phyloP scores from a whole-genome alignment of 2,113 vertebrate genomes.

The Proteles cristata region DNA sequence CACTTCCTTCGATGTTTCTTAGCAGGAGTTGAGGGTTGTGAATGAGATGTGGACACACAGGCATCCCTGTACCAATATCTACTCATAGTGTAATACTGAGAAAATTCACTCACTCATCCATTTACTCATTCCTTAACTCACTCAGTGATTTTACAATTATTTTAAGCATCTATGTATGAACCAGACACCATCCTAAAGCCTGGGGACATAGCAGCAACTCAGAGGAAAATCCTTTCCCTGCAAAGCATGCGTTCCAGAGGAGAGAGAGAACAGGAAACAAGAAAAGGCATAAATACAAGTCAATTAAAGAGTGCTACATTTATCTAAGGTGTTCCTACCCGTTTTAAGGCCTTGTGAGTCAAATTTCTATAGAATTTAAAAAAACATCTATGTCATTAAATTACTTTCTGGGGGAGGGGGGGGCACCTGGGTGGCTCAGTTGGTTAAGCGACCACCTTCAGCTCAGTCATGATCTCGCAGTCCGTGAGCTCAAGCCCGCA shows the following conservation, averaged over 20 bases:
- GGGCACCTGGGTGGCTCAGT: too few species aligned
- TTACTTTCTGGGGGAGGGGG: background rate
- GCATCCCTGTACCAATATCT: too few species aligned
- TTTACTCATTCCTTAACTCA: background rate
- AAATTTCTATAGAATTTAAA: background rate
- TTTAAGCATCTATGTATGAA: background rate
- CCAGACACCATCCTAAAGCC: background rate
- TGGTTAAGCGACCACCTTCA: too few species aligned
- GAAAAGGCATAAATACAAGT: background rate
- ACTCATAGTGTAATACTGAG: rapidly evolving
- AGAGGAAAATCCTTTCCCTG: background rate
- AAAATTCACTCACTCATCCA: background rate
- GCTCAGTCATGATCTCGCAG: too few species aligned
- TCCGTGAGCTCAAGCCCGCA: rapidly evolving
- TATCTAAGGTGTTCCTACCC: background rate
- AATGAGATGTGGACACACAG: background rate
- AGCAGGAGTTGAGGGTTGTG: background rate
- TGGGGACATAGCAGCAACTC: background rate
- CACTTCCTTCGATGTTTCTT: background rate
- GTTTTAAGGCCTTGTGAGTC: background rate
- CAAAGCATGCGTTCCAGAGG: background rate
- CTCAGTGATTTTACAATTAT: background rate
- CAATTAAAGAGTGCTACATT: background rate
- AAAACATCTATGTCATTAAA: background rate
- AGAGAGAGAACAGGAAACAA: background rate